A percentile compares a stretch with the other conserved stretches of the same genome.
Conservation (phyloP, 2,888 invertebrate genomes). For the Bhutanitis thaidina region DNA sequence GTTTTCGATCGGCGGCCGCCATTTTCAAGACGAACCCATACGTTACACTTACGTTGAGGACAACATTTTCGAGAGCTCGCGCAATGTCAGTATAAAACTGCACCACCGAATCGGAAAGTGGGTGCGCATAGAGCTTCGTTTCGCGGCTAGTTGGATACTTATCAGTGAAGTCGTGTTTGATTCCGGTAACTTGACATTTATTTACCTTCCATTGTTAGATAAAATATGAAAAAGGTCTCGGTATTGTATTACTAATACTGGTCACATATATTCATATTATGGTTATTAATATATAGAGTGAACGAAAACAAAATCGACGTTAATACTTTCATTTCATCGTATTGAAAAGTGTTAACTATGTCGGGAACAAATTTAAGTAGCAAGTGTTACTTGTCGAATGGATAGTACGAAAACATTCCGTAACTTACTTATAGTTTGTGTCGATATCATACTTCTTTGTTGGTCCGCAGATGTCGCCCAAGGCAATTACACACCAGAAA, state of each 20-base stretch:
- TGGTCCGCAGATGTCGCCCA: constrained; percentile 78
- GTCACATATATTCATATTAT: too few relatives aligned
- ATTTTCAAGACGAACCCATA: constrained; percentile 88
- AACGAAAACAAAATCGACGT: too few relatives aligned
- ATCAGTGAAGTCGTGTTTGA: constrained; percentile 94
- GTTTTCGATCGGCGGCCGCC: constrained; percentile 90
- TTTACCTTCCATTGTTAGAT: not conserved
- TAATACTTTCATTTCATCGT: too few relatives aligned
- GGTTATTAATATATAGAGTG: too few relatives aligned
- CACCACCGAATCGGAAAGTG: constrained; percentile 90
- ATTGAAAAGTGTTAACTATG: too few relatives aligned
- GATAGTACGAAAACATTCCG: too few relatives aligned
- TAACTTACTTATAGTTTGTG: too few relatives aligned
- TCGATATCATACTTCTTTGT: not conserved
- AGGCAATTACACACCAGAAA: constrained; percentile 87
- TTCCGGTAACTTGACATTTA: constrained; percentile 80
- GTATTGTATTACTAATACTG: too few relatives aligned
- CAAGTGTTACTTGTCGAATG: too few relatives aligned
- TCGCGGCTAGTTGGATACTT: constrained; percentile 92
- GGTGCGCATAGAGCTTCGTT: constrained; percentile 88
- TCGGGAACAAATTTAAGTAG: too few relatives aligned
- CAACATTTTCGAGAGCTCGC: constrained; percentile 87
- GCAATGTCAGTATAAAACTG: constrained; percentile 90
- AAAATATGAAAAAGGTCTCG: too few relatives aligned
- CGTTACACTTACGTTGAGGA: constrained; percentile 86